A percentile compares a stretch with the other conserved stretches of the same genome.
Evolutionary conservation across 2,113 vertebrate genomes (phyloP).

Genomic region (Ifrita kowaldi): DNA sequence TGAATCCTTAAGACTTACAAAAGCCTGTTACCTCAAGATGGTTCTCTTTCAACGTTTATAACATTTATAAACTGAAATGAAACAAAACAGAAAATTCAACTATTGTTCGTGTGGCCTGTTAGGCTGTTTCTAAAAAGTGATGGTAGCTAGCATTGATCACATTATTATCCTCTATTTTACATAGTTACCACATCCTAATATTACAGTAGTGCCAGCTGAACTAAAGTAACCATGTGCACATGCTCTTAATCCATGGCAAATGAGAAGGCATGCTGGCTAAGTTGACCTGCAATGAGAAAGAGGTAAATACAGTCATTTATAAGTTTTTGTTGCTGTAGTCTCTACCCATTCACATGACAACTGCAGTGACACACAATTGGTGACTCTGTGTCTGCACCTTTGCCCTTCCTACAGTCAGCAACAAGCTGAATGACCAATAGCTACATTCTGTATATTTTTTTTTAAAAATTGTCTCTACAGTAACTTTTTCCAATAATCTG

Average conservation of each 20-base stretch:
- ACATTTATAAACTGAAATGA: not conserved
- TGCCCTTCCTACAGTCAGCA: not conserved
- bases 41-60: not conserved
- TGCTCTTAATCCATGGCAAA: not conserved
- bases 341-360: not conserved
- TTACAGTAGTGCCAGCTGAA: not conserved
- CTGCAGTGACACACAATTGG: not conserved
- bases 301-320: not conserved
- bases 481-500: not conserved
- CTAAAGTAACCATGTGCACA: not conserved
- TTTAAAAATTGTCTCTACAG: not conserved
- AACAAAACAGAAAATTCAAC: not conserved
- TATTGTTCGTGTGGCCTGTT: not conserved
- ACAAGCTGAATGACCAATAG: not conserved
- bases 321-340: not conserved
- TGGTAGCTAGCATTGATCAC: not conserved
- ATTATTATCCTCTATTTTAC: not conserved
- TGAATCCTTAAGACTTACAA: not conserved
- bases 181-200: not conserved
- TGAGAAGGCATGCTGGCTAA: not conserved
- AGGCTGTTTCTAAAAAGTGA: not conserved
- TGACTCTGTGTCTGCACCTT: not conserved
- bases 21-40: not conserved
- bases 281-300: not conserved
- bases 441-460: not conserved